phyloP scores from a whole-genome alignment of 2,797 vertebrate genomes.

The Hoplostethus mediterraneus region DNA sequence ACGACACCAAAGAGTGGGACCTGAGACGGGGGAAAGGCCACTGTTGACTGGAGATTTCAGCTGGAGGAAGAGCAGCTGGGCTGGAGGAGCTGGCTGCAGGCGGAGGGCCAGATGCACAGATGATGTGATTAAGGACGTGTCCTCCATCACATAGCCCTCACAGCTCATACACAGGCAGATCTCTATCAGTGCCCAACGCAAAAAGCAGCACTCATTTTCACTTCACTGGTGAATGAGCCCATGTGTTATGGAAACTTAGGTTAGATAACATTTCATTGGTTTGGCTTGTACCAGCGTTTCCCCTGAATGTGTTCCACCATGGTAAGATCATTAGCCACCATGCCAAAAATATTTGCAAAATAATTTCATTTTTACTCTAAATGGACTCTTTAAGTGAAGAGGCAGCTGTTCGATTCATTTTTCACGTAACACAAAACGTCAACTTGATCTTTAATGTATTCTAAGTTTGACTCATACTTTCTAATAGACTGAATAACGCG shows the following conservation, averaged over 20 bases:
- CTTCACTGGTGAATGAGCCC: background rate
- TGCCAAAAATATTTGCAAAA: too few relatives aligned
- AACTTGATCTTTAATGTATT: too few relatives aligned
- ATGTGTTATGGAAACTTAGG: constrained; percentile 36
- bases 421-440: too few relatives aligned
- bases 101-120: constrained; percentile 62
- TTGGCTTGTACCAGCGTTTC: background rate
- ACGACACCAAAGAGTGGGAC: constrained; percentile 1
- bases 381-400: too few relatives aligned
- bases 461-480: too few relatives aligned
- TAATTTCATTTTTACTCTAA: too few relatives aligned
- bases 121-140: constrained; percentile 73
- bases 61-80: constrained; percentile 68
- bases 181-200: constrained; percentile 30
- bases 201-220: constrained; percentile 15
- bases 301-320: too few relatives aligned
- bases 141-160: constrained; percentile 63
- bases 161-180: constrained; percentile 45
- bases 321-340: too few relatives aligned
- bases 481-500: too few relatives aligned
- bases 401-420: too few relatives aligned
- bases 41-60: constrained; percentile 24
- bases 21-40: constrained; percentile 14
- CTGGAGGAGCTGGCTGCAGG: background rate
- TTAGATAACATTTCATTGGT: background rate